Evolutionary conservation across 2,888 invertebrate genomes (phyloP), one percentile per base, ranked within the genome.

Genomic region (Hybos culiciformis): DNA sequence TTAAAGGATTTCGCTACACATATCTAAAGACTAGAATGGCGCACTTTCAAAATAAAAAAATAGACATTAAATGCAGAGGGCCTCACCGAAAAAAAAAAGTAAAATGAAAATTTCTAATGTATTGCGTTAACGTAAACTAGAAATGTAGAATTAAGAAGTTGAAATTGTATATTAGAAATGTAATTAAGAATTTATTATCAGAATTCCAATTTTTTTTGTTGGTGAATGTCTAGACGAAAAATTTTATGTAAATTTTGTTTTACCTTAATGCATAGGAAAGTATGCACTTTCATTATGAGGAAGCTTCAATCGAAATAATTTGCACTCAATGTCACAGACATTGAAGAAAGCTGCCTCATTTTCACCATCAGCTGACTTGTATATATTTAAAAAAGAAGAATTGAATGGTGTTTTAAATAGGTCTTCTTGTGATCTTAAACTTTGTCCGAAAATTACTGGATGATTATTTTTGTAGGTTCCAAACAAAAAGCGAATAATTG

Each of bases 381-480:
- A 39, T 4, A 21, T 31, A 39, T 18, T 39, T 14, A 39, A 31
- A 32, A 21, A 39, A 15, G 15, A 33, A 14, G 41, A 41, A 11
- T 33, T 11, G 33, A 41, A 41, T 24, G 34, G 41, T 24, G 21
- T n/a, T 3, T 33, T 33, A 11, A 23, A 41, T 21, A 41, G 23
- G 11, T 32, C 20, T 32, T 18, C 14, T 20, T 21, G 19, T 14
- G 19, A 20, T 9, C 12, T 11, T 14, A 40, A 32, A 21, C 31
- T 32, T 4, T 31, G 19, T 32, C 40, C 40, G 32, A 32, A 40
- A 32, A 40, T 40, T 15, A 40, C 40, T n/a, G 40, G 18, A 9
- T 15, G 20, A 14, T 23, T 20, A 14, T 39, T 29, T 6, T 8
- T 20, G 23, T 31, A 39, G 18, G 39, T 39, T 32, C 31, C 20